Evolutionary conservation across 2,113 vertebrate genomes (phyloP).

Genomic region (Nothobranchius furzeri): DNA sequence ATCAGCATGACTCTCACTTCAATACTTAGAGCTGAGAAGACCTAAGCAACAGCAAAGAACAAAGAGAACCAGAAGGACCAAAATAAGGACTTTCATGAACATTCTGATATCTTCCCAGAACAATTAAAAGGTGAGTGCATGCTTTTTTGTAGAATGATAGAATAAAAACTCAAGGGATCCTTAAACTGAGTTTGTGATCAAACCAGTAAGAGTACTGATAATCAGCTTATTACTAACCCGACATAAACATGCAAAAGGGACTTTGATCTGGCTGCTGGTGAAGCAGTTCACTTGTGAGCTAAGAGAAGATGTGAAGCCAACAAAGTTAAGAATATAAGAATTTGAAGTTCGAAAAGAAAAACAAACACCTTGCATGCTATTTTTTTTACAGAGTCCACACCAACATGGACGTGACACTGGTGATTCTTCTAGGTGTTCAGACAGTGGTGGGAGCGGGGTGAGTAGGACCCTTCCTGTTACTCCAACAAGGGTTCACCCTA

Average conservation of each 20-base stretch:
- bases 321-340: too few species aligned
- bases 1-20: slow-evolving; percentile 12
- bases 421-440: slow-evolving; percentile 63
- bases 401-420: slow-evolving; percentile 60
- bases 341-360: background rate
- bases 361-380: background rate
- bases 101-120: background rate
- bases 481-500: too few species aligned
- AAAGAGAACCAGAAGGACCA: background rate
- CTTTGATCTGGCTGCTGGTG: too few species aligned
- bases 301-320: too few species aligned
- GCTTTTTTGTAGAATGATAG: background rate
- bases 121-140: slow-evolving; percentile 46
- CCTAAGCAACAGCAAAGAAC: background rate
- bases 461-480: slow-evolving; percentile 26
- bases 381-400: slow-evolving; percentile 11
- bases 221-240: too few species aligned
- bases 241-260: too few species aligned
- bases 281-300: too few species aligned
- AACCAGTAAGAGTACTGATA: too few species aligned
- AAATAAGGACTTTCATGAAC: background rate
- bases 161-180: too few species aligned
- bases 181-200: too few species aligned
- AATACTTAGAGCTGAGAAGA: slow-evolving; percentile 6
- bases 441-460: slow-evolving; percentile 73